Evolutionary conservation across 2,888 invertebrate genomes (phyloP).

Genomic region (Ichneumon xanthorius): DNA sequence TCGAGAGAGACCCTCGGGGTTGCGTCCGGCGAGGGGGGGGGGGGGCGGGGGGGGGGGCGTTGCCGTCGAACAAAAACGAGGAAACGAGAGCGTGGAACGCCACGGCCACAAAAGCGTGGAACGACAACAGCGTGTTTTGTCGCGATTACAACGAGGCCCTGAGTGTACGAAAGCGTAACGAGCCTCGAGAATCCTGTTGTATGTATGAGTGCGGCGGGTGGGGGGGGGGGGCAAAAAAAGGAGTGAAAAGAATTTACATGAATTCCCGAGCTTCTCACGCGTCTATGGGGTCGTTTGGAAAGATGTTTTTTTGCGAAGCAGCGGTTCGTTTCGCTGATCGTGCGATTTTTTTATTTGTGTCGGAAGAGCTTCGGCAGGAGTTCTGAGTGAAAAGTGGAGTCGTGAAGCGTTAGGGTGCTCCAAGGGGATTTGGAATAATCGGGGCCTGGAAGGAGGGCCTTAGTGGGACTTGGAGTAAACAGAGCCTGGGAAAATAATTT

Average conservation of each 20-base stretch:
- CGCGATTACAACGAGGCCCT: constrained; percentile 37
- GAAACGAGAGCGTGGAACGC: constrained; percentile 43
- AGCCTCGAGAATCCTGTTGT: constrained; percentile 41
- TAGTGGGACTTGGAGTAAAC: too few relatives aligned
- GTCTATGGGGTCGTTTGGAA: neutral
- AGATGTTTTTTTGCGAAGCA: too few relatives aligned
- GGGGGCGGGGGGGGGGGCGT: neutral
- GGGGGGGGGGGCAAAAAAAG: neutral
- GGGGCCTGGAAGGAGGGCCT: too few relatives aligned
- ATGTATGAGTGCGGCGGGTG: too few relatives aligned
- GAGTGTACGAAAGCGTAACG: constrained; percentile 54
- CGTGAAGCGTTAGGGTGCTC: too few relatives aligned
- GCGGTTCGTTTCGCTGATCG: neutral
- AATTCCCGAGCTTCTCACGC: neutral
- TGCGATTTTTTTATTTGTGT: neutral
- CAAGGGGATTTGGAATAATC: too few relatives aligned
- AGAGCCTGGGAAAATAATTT: too few relatives aligned
- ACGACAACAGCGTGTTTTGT: constrained; percentile 52
- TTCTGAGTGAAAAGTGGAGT: too few relatives aligned
- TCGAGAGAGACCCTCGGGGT: constrained; percentile 13
- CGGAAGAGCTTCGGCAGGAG: too few relatives aligned
- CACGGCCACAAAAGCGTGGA: constrained; percentile 45
- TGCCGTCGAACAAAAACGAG: constrained; percentile 52
- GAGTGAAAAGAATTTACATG: neutral
- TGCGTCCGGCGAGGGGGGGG: neutral